Evolutionary conservation across 2,888 invertebrate species (phyloP).

Genomic region (Chymomyza fuscimana): DNA sequence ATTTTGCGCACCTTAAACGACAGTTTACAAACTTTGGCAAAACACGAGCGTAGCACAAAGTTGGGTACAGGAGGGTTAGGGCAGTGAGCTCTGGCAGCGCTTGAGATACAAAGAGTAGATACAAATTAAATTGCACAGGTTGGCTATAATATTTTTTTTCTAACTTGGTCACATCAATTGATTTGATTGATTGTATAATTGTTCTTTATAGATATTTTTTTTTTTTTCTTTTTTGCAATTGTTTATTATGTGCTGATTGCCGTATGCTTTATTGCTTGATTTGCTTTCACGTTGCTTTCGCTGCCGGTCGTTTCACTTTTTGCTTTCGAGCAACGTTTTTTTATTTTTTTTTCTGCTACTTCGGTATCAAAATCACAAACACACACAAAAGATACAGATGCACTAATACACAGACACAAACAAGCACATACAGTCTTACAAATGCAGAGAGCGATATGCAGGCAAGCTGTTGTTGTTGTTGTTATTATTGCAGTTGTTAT

Average conservation of each 20-base stretch:
- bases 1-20: conserved; percentile 51
- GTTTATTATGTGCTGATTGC: conserved; percentile 28
- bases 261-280: conserved; percentile 44
- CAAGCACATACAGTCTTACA: conserved; percentile 17
- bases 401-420: conserved; percentile 1
- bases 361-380: conserved; percentile 26
- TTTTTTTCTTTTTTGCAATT: conserved; percentile 18
- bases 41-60: conserved; percentile 12
- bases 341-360: conserved; percentile 30
- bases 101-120: too few species aligned
- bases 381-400: conserved; percentile 13
- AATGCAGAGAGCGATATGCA: conserved; percentile 15
- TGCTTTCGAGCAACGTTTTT: conserved; percentile 35
- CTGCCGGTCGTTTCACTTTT: conserved; percentile 71
- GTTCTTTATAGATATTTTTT: conserved; percentile 15
- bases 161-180: neutral
- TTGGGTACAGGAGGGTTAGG: neutral
- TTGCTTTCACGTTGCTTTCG: conserved; percentile 67
- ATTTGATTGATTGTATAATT: neutral
- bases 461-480: conserved; percentile 4
- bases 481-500: neutral
- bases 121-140: too few species aligned
- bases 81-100: too few species aligned
- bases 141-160: neutral
- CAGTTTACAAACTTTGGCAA: conserved; percentile 45